Evolutionary conservation across 2,113 vertebrate genomes (phyloP).

Genomic region (Formicarius rufipectus): DNA sequence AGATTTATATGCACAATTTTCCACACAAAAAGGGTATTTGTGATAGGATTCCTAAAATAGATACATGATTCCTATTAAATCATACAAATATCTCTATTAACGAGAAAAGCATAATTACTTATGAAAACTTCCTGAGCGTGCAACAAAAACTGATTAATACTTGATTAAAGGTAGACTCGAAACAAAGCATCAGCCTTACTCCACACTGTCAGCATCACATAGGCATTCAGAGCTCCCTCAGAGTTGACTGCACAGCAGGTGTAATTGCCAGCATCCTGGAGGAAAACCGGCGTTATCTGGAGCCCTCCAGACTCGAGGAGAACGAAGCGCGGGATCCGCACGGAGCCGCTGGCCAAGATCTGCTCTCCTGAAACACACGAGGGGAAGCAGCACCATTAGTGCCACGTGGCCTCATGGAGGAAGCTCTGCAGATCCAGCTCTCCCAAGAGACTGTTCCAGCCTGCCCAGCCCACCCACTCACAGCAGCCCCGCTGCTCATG

Average conservation of each 20-base stretch:
- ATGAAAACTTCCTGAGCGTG: slow-evolving; percentile 26
- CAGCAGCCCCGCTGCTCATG: accelerated
- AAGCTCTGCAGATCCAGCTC: not conserved
- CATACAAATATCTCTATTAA: slow-evolving; percentile 42
- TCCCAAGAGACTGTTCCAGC: not conserved
- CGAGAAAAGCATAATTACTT: slow-evolving; percentile 25
- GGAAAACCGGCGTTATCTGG: slow-evolving; percentile 81
- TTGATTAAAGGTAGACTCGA: not conserved
- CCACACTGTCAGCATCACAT: slow-evolving; percentile 86
- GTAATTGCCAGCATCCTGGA: slow-evolving; percentile 88
- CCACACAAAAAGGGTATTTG: slow-evolving; percentile 36
- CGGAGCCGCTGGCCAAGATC: slow-evolving; percentile 88
- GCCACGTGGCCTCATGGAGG: not conserved
- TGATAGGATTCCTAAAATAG: slow-evolving; percentile 49
- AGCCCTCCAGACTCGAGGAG: slow-evolving; percentile 90
- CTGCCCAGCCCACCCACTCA: not conserved
- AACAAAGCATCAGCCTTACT: slow-evolving; percentile 80
- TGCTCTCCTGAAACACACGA: slow-evolving; percentile 76
- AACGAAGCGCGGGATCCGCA: slow-evolving; percentile 85
- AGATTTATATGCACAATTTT: not conserved
- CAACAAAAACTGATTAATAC: not conserved
- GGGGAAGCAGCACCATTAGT: not conserved
- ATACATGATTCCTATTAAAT: slow-evolving; percentile 39
- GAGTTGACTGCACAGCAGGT: slow-evolving; percentile 86
- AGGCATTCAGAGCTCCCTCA: slow-evolving; percentile 81